Evolutionary conservation across 2,888 invertebrate species (phyloP).

Genomic region (Orthonevra nobilis): DNA sequence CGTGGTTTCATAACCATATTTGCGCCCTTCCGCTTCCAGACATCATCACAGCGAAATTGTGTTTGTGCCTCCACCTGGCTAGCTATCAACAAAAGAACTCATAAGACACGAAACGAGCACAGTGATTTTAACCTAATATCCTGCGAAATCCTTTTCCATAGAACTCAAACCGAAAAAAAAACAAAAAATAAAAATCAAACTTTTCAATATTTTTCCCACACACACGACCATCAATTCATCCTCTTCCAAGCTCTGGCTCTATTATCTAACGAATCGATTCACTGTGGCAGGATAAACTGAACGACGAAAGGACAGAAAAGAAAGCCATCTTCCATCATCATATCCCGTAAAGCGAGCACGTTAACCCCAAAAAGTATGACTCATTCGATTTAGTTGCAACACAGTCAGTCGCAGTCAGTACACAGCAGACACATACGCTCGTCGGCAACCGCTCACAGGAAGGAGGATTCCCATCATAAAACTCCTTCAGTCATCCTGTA

Average conservation of each 20-base stretch:
- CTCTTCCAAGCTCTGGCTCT: constrained; percentile 2
- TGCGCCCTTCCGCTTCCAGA: no score
- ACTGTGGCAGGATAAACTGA: constrained; percentile 33
- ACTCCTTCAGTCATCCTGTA: constrained; percentile 55
- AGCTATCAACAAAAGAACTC: no score
- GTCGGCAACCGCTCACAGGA: constrained; percentile 53
- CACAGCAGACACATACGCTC: constrained; percentile 57
- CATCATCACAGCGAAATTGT: no score
- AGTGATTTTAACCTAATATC: constrained; percentile 45
- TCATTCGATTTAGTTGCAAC: constrained; percentile 57
- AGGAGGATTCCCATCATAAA: constrained; percentile 31
- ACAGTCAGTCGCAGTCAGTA: constrained; percentile 9
- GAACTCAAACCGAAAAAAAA: no score
- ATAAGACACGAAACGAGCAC: constrained; percentile 14
- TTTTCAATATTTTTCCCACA: constrained; percentile 43
- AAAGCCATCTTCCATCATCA: constrained; percentile 51
- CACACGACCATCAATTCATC: constrained; percentile 23
- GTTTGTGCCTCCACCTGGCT: no score
- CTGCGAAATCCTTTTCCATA: constrained; percentile 28
- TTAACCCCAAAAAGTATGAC: constrained; percentile 69
- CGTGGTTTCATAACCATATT: no score
- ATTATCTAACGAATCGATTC: constrained; percentile 70
- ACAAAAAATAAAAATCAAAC: no score
- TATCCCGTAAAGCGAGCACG: constrained; percentile 65
- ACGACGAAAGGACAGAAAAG: constrained; percentile 7